Evolutionary conservation across 2,113 vertebrate genomes (phyloP), one percentile per base, ranked within the genome.

Genomic region (Ornithorhynchus anatinus): DNA sequence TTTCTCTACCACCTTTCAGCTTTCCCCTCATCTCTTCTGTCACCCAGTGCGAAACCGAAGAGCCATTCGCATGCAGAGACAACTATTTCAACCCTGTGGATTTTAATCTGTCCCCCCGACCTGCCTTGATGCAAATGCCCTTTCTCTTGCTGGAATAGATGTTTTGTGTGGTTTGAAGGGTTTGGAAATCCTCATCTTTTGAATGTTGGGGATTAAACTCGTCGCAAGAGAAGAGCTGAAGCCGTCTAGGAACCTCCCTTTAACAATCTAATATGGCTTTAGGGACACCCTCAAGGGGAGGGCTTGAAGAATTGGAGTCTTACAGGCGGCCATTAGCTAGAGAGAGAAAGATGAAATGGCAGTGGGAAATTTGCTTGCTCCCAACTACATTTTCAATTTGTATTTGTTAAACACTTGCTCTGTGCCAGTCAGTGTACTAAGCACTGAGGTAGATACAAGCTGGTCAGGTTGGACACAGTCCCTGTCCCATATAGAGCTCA

Each of bases 71-170:
- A 58, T 67, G 54, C 37, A 47, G 3, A 38, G 9, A 10, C 1
- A 50, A 13, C 15, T 33, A 45, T 62, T 14, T 42, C 43, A 69
- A 51, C 6, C 23, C 48, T 39, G 17, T 44, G 13, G 14, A 42
- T 74, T 39, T 75, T 63, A 42, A 23, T 52, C 43, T 75, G 16
- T 32, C 29, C 59, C 33, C 56, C n/a, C n/a, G n/a, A n/a, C n/a
- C 7, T 66, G 31, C 1, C 48, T 31, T 4, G 20, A 61, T 4
- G 39, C 38, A 23, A 9, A 3, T 40, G 57, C 6, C 7, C 7
- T 20, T 58, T 64, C 69, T 13, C 12, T 48, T 16, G 53, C 65
- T 48, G 32, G 19, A 44, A 38, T 59, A 5, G 20, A 45, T 54
- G 3, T n/a, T 62, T 10, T 69, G 17, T 8, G 54, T 22, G 7